Conservation (phyloP, 2,797 vertebrate genomes). For the Aselliscus stoliczkanus region DNA sequence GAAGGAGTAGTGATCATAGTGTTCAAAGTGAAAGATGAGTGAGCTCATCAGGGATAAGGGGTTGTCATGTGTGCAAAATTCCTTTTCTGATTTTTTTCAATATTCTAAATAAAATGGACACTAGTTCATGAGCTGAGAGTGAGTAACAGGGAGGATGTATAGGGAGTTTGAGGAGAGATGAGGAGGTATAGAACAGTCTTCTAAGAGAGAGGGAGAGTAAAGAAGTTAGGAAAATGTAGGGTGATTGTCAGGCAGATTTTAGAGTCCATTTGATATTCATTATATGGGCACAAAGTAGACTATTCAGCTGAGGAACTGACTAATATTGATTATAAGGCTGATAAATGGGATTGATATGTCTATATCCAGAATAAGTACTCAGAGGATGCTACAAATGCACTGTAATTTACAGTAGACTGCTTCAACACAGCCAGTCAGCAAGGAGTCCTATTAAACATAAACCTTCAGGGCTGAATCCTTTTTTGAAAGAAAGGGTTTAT, state of each 20-base stretch:
- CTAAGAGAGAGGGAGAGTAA: neutral
- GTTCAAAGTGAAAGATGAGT: neutral
- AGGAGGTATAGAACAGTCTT: neutral
- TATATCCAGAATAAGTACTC: neutral
- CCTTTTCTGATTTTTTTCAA: neutral
- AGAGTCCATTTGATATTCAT: neutral
- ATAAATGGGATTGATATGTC: neutral
- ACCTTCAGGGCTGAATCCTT: neutral
- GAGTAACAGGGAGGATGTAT: neutral
- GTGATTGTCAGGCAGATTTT: neutral
- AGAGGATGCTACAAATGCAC: too few species aligned
- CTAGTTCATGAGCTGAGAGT: neutral
- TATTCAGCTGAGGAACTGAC: too few species aligned
- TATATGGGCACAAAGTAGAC: neutral
- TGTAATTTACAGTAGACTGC: neutral
- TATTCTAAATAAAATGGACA: neutral
- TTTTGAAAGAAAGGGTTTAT: neutral
- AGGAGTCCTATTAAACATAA: neutral
- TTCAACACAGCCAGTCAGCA: neutral
- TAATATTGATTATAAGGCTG: neutral
- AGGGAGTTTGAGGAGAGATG: neutral
- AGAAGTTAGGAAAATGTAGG: neutral
- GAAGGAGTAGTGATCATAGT: neutral
- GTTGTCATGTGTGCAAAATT: neutral
- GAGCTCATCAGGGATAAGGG: too few species aligned